Percentiles rank a stretch among this genome's conserved stretches.
Evolutionary conservation across 1,140 invertebrate species (phyloP).

Genomic region (Andricus grossulariae): DNA sequence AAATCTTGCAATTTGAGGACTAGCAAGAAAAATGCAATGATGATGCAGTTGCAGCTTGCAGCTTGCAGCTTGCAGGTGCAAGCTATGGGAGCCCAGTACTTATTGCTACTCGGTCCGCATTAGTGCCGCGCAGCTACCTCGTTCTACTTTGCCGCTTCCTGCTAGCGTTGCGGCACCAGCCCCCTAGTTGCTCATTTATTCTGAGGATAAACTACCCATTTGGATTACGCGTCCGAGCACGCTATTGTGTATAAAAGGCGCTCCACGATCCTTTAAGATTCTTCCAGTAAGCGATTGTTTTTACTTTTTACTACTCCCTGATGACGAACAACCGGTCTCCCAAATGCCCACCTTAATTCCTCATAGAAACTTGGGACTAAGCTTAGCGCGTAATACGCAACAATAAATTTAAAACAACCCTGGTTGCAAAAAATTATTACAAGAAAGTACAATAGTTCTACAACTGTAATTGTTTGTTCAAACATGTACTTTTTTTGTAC

Average conservation of each 20-base stretch:
- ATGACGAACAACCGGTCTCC: background rate
- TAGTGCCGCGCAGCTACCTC: constrained; percentile 6
- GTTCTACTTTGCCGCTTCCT: constrained; percentile 25
- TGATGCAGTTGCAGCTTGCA: constrained; percentile 36
- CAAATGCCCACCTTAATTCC: background rate
- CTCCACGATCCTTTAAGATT: constrained; percentile 33
- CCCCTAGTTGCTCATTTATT: constrained; percentile 54
- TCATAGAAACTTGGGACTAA: background rate
- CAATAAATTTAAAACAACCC: too few relatives aligned
- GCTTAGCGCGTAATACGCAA: background rate
- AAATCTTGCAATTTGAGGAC: background rate
- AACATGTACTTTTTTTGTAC: too few relatives aligned
- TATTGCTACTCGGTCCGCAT: constrained; percentile 24
- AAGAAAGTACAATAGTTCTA: too few relatives aligned
- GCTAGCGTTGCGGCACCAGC: constrained; percentile 2
- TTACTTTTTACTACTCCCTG: constrained; percentile 20
- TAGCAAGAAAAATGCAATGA: background rate
- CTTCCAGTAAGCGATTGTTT: constrained; percentile 12
- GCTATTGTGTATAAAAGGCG: constrained; percentile 18
- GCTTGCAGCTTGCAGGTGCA: constrained; percentile 40
- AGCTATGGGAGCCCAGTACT: background rate
- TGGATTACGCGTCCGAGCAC: constrained; percentile 41
- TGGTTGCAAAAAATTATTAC: too few relatives aligned
- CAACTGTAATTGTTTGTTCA: too few relatives aligned
- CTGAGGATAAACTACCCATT: constrained; percentile 51